Percentiles rank a stretch among this genome's conserved stretches.
phyloP scores from a whole-genome alignment of 1,140 invertebrate genomes.

The Drosophila sulfurigaster region DNA sequence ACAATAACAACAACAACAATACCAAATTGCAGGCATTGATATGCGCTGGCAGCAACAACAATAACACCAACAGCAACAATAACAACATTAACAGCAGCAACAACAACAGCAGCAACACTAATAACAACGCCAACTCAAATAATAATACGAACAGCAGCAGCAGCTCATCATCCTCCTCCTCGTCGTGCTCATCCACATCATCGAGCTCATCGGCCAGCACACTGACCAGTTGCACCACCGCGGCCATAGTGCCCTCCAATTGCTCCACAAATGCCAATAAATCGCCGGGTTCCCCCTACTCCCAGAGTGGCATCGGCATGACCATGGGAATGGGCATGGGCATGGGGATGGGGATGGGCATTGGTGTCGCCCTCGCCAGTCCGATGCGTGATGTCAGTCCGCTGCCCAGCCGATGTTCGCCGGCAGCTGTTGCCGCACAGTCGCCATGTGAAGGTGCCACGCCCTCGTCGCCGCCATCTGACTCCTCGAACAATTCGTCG shows the following conservation, averaged over 20 bases:
- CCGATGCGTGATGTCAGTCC: conserved; percentile 51
- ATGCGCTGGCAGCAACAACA: conserved; percentile 48
- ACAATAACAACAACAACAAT: conserved; percentile 61
- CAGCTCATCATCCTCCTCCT: conserved; percentile 76
- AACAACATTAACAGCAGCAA: conserved; percentile 12
- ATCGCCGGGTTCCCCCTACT: conserved; percentile 67
- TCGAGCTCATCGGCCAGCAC: conserved; percentile 77
- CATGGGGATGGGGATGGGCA: conserved; percentile 29
- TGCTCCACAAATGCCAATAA: conserved; percentile 83
- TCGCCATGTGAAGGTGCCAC: conserved; percentile 64
- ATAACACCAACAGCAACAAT: conserved; percentile 27
- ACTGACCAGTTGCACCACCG: conserved; percentile 77
- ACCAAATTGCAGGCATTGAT: conserved; percentile 64
- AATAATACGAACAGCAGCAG: conserved; percentile 52
- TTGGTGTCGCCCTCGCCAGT: conserved; percentile 34
- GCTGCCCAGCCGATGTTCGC: conserved; percentile 57
- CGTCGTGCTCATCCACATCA: conserved; percentile 71
- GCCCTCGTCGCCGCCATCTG: conserved; percentile 66
- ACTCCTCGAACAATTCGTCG: conserved; percentile 65
- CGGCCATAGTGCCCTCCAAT: conserved; percentile 78
- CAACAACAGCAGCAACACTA: conserved; percentile 28
- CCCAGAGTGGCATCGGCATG: conserved; percentile 49
- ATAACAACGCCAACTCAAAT: conserved; percentile 21
- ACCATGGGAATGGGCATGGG: conserved; percentile 39
- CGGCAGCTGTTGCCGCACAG: conserved; percentile 43